Base-by-base conservation (phyloP, 2,888 invertebrate species). In the Tridacna gigas region DNA sequence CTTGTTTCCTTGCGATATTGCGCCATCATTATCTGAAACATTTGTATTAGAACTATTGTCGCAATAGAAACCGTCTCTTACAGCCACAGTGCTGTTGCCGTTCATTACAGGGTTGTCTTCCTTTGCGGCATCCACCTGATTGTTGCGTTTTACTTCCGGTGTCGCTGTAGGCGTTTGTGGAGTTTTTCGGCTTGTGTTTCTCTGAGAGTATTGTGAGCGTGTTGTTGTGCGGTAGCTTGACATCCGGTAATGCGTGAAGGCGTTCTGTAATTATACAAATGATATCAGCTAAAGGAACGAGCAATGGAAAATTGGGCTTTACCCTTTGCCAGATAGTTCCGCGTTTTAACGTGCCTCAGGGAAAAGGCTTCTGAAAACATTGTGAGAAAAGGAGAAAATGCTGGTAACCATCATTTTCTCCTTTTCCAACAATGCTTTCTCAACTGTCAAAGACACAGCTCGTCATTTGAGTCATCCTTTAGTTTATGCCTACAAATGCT, bases 221-320 rank as follows among this genome's bases (percentile, higher is more conserved):
- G 47, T 47, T n/a, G 71, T 71, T n/a, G 47, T 26, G 4, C 71
- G 48, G 22, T 71, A 75, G n/a, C 75, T 75, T 28, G 75, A 63
- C 75, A 75, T 75, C 47, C 75, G 37, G 63, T 75, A 63, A 7
- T 63, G 63, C 25, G 63, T 75, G 45, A 75, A 75, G 13, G 75
- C 45, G 26, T 61, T 75, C 75, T 75, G 74, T 15, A 73, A 60
- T 37, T 37, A 37, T 37, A 37, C 37, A 37, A 37, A 7, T 7
- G 37, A 37, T 4, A 37, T 4, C 37, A 37, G 37, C 37, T 37
- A 37, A 37, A 37, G 37, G 7, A 37, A 37, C 2, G 37, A 4
- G 2, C 37, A 37, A 37, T 37, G n/a, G n/a, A n/a, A n/a, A n/a
- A n/a, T n/a, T n/a, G n/a, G n/a, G n/a, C n/a, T n/a, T n/a, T n/a